Conservation (phyloP, 1,140 invertebrate genomes). For the Elysia chlorotica region DNA sequence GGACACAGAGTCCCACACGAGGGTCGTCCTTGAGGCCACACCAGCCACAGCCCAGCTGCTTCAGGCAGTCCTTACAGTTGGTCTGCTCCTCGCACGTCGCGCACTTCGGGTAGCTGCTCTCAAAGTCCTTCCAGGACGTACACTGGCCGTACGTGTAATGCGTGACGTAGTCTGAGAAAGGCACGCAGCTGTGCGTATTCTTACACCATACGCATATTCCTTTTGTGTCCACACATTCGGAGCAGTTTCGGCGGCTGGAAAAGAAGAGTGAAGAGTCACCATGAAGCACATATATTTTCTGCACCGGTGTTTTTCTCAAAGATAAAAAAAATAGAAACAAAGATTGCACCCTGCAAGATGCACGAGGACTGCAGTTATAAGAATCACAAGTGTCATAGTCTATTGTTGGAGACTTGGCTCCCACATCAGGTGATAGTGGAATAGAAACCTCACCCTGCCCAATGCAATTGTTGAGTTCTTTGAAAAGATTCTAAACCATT, state of each 20-base stretch:
- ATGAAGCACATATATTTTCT: too few relatives aligned
- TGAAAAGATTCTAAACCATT: too few relatives aligned
- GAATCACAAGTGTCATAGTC: too few relatives aligned
- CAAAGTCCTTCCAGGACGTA: slow-evolving; percentile 84
- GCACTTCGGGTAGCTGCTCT: slow-evolving; percentile 64
- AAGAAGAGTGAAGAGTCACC: slow-evolving; percentile 7
- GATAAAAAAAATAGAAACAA: too few relatives aligned
- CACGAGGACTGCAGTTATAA: too few relatives aligned
- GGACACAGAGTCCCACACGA: slow-evolving; percentile 72
- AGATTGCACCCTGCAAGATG: too few relatives aligned
- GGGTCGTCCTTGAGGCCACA: slow-evolving; percentile 87
- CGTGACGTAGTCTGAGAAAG: slow-evolving; percentile 92
- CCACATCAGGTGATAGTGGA: too few relatives aligned
- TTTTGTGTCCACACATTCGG: slow-evolving; percentile 79
- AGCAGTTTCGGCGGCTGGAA: slow-evolving; percentile 73
- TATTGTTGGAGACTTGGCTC: too few relatives aligned
- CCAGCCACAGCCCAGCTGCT: slow-evolving; percentile 89
- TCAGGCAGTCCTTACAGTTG: slow-evolving; percentile 81
- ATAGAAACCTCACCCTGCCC: too few relatives aligned
- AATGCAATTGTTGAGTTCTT: too few relatives aligned
- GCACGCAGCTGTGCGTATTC: slow-evolving; percentile 85
- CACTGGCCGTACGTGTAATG: slow-evolving; percentile 92
- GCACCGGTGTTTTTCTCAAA: too few relatives aligned
- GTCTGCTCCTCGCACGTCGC: slow-evolving; percentile 78
- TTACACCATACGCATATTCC: slow-evolving; percentile 95